Base-by-base conservation (phyloP, 1,140 invertebrate genomes). In the Listronotus bonariensis region DNA sequence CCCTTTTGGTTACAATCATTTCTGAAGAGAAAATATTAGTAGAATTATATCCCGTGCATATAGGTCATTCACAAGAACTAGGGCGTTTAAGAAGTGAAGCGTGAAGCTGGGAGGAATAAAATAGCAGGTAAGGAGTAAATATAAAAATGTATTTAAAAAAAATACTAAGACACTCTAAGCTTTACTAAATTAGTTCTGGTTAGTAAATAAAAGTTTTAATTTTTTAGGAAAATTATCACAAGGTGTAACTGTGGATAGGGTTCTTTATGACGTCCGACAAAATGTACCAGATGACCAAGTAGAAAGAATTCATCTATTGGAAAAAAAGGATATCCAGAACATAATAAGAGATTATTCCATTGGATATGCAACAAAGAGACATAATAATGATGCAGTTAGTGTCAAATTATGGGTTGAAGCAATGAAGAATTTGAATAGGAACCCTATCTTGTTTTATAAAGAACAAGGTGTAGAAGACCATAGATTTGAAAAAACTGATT, bases 391-490 rank as follows among this genome's bases (percentile, higher is more conserved):
- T 46, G 43, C 43, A 15, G 18, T 46, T 10, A 46, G 43, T 46
- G 18, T 46, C 9, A 12, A 46, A 20, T 20, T 46, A 46, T 46
- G 43, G 43, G 43, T 46, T 3, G 9, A 46, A 17, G 18, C 43
- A 11, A 46, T 46, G 43, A 46, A 26, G 36, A 31, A 43, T 45
- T 11, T 45, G 5, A 17, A 58, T n/a, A 18, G 20, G 6, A 18
- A 46, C 15, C 20, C 20, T 20, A 34, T 58, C 10, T 20, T 58
- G 14, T 45, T 26, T 20, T 58, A 45, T 48, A 59, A 59, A 46
- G 38, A 59, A 15, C 11, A 34, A 32, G 42, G 42, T 17, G 56
- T 46, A 12, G 14, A 26, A 8, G 14, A 59, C 14, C 11, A 48
- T 15, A 14, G 3, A 26, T 34, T 59, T 7, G 10, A 20, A 6